Conservation (phyloP, 2,797 vertebrate genomes). For the Gobio occitaniae region DNA sequence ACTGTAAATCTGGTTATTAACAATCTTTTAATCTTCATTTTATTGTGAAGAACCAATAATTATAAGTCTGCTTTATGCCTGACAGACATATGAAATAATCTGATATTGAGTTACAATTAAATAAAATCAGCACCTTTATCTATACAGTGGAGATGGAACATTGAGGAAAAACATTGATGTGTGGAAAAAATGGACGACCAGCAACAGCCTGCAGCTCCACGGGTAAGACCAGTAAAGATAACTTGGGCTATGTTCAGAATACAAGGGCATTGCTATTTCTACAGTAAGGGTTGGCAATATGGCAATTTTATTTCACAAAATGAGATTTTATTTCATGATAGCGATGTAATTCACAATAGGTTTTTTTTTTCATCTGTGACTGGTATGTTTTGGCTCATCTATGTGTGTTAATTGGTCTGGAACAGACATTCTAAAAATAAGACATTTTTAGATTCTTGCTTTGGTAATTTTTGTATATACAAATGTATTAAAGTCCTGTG, state of each 20-base stretch:
- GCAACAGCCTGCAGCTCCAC: slow-evolving; percentile 95
- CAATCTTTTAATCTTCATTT: neutral
- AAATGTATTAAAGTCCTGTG: neutral
- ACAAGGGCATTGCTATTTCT: too few relatives aligned
- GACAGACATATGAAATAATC: neutral
- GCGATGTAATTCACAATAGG: too few relatives aligned
- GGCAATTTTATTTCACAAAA: too few relatives aligned
- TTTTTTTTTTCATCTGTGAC: neutral
- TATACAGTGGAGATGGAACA: slow-evolving; percentile 92
- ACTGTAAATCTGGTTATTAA: neutral
- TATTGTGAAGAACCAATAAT: neutral
- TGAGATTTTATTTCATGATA: too few relatives aligned
- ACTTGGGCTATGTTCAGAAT: too few relatives aligned
- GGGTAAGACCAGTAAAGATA: slow-evolving; percentile 80
- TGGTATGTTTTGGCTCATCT: neutral
- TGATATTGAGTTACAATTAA: neutral
- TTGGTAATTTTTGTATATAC: neutral
- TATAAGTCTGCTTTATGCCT: neutral
- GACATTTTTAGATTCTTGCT: neutral
- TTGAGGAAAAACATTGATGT: slow-evolving; percentile 99
- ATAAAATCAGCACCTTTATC: slow-evolving; percentile 39
- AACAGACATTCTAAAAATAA: too few relatives aligned
- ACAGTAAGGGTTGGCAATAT: neutral
- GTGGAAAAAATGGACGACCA: slow-evolving; percentile 98
- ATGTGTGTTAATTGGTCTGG: too few relatives aligned